Base-by-base conservation (phyloP, 1,140 invertebrate genomes). In the Ericerus pela region DNA sequence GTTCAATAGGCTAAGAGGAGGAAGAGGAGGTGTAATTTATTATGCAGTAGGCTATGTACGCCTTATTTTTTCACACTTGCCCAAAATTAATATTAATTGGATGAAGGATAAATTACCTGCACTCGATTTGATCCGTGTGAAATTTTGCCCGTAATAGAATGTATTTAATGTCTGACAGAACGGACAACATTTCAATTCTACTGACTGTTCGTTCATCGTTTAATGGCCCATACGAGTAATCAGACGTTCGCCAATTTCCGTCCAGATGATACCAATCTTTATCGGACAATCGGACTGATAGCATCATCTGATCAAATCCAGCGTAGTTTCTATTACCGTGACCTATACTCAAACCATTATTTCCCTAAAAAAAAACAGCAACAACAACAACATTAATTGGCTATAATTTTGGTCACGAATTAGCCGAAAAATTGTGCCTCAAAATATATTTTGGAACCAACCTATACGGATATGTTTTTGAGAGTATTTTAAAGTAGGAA, bases 71-170 rank as follows among this genome's bases (percentile, higher is more conserved):
- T 22, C 27, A 20, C 5, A 51, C 10, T 28, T 11, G 51, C n/a
- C 30, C 5, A 29, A 10, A 47, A 43, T 41, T 33, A 36, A 33
- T 43, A 20, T 20, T 29, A 56, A 30, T 58, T 28, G 28, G 10
- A 37, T 27, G n/a, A 38, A 20, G 22, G 0, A 27, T 54, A 37
- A 69, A 69, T 64, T 62, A 81, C 79, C 74, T 78, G 33, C 83
- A 86, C 72, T 95, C 89, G 57, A 89, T 82, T 72, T 99, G 94
- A 67, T 94, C 90, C 0, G 86, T 88, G 67, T 96, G 90, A 69
- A 85, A 98, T 54, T 89, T 88, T 0, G 90, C 91, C 54, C 92
- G 75, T 24, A 98, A 76, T 62, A 97, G 74, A 14, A 98, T 64
- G 27, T 82, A 72, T 58, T 83, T 79, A 0, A 99, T 64, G 61